A percentile compares a stretch with the other conserved stretches of the same genome.
phyloP scores from a whole-genome alignment of 37 sponge, comb jelly and placozoan species.

The Oscarella lobularis region DNA sequence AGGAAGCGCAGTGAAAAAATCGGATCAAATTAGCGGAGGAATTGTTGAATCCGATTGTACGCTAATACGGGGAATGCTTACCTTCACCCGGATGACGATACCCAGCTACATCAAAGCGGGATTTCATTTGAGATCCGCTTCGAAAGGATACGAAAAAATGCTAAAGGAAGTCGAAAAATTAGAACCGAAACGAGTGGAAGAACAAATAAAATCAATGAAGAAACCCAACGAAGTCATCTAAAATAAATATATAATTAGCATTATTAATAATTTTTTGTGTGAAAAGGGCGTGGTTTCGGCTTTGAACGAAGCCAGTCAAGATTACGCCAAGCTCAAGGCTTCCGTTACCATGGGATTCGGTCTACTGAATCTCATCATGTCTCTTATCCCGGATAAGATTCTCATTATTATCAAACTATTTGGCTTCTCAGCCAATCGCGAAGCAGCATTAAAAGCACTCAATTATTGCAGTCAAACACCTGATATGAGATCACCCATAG shows the following conservation, averaged over 20 bases:
- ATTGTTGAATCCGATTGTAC: slow-evolving; percentile 47
- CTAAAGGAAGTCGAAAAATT: slow-evolving; percentile 42
- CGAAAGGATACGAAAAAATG: slow-evolving; percentile 69
- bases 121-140: slow-evolving; percentile 68
- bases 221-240: too few species aligned
- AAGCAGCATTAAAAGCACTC: slow-evolving; percentile 67
- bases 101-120: slow-evolving; percentile 86
- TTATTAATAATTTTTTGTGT: too few species aligned
- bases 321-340: background rate
- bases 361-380: slow-evolving; percentile 74
- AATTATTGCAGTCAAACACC: slow-evolving; percentile 48
- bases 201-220: too few species aligned
- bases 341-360: slow-evolving; percentile 48
- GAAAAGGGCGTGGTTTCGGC: too few species aligned
- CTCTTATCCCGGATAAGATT: slow-evolving; percentile 88
- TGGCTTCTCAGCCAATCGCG: slow-evolving; percentile 81
- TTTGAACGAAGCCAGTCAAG: too few species aligned
- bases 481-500: slow-evolving; percentile 83
- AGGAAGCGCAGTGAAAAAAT: background rate
- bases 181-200: too few species aligned
- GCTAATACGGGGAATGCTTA: slow-evolving; percentile 56
- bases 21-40: background rate
- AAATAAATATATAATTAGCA: too few species aligned
- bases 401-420: slow-evolving; percentile 85
- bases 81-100: slow-evolving; percentile 57